These are phyloP conservation scores for Cromileptes altivelis DNA, from an alignment of 2,113 vertebrate genomes.

Conservation along the genomic window DNA sequence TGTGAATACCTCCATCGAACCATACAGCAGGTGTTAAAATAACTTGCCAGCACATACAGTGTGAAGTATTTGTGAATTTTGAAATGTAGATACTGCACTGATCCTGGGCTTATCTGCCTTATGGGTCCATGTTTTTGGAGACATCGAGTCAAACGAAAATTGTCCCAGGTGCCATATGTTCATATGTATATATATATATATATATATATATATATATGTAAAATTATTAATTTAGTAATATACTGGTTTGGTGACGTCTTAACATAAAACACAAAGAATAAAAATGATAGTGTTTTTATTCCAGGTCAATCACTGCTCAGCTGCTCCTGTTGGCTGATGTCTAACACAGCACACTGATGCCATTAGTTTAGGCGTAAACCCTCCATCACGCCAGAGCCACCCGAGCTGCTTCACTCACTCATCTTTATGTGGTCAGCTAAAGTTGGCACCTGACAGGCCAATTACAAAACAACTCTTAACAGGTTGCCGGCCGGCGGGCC, in stretches of 20 bases:
- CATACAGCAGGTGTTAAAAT: not conserved
- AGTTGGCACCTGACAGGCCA: conserved; percentile 35
- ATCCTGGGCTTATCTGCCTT: not conserved
- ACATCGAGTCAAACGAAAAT: not conserved
- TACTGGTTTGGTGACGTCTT: not conserved
- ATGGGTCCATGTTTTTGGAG: not conserved
- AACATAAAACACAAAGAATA: not conserved
- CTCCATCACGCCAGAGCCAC: conserved; percentile 25
- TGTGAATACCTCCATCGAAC: not conserved
- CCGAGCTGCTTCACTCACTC: conserved; percentile 43
- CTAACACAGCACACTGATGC: conserved; percentile 14
- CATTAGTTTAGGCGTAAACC: conserved; percentile 16
- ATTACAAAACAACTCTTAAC: conserved; percentile 63
- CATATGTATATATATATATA: no score
- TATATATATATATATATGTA: no score
- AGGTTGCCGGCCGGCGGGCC: conserved; percentile 47
- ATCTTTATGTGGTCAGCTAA: conserved; percentile 59
- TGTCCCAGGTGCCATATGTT: not conserved
- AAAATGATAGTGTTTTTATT: not conserved
- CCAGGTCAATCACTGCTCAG: not conserved
- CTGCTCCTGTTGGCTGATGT: conserved; percentile 19
- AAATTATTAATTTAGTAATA: not conserved
- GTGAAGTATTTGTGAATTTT: not conserved
- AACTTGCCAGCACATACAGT: not conserved
- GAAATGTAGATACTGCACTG: not conserved